phyloP scores from a whole-genome alignment of 2,797 vertebrate genomes.

The Hyperoplus immaculatus region DNA sequence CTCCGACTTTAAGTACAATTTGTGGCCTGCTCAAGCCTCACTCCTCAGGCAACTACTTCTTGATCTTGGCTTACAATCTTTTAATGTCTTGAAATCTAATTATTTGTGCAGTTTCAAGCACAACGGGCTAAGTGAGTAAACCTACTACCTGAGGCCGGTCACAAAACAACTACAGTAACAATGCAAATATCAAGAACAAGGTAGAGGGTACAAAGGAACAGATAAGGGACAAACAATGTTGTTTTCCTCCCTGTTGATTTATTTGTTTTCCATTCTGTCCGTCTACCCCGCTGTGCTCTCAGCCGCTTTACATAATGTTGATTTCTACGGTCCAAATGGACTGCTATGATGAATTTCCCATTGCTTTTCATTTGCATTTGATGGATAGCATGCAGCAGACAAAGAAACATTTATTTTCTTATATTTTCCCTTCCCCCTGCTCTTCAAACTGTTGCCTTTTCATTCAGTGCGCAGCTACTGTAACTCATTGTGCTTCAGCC shows the following conservation, averaged over 20 bases:
- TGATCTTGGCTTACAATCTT: slow-evolving; percentile 30
- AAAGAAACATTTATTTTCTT: slow-evolving; percentile 36
- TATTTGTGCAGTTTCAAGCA: slow-evolving; percentile 23
- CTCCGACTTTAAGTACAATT: slow-evolving; percentile 4
- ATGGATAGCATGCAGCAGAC: slow-evolving; percentile 58
- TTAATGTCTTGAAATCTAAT: slow-evolving; percentile 52
- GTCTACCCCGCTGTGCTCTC: slow-evolving; percentile 58
- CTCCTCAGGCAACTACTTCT: slow-evolving; percentile 21
- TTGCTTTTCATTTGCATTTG: slow-evolving; percentile 69
- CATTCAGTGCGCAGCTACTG: slow-evolving; percentile 26
- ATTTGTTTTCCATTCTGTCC: slow-evolving; percentile 76
- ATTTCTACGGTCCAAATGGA: slow-evolving; percentile 74
- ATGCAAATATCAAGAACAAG: slow-evolving; percentile 53
- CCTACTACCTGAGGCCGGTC: slow-evolving; percentile 31
- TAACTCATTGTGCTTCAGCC: slow-evolving; percentile 21
- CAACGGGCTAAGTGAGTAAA: slow-evolving; percentile 43
- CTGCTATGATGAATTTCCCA: slow-evolving; percentile 72
- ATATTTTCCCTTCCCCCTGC: slow-evolving; percentile 15
- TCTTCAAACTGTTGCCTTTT: slow-evolving; percentile 12
- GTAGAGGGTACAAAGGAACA: slow-evolving; percentile 57
- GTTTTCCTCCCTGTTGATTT: slow-evolving; percentile 70
- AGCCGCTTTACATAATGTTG: slow-evolving; percentile 79
- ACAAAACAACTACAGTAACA: slow-evolving; percentile 45
- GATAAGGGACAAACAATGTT: slow-evolving; percentile 71
- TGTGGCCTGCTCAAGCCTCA: not conserved